These are phyloP conservation scores for Acrobasis repandana DNA, from an alignment of 2,888 invertebrate genomes.

Conservation along the genomic window DNA sequence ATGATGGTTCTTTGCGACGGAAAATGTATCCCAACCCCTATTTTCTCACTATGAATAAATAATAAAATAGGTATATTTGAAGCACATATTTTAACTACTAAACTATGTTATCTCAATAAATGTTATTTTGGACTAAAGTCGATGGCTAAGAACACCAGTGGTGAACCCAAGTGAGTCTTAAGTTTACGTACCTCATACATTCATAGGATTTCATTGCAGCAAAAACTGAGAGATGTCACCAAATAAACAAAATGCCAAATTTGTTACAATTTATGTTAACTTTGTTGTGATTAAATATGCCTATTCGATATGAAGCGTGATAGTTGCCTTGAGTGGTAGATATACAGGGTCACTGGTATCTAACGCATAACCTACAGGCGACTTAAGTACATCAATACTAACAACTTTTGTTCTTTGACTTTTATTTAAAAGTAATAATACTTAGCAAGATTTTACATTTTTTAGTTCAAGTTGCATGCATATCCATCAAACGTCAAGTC, in stretches of 20 bases:
- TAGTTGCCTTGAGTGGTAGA: slow-evolving; percentile 50
- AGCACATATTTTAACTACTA: not conserved
- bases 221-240: slow-evolving; percentile 24
- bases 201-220: slow-evolving; percentile 11
- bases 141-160: slow-evolving; percentile 3
- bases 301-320: slow-evolving; percentile 49
- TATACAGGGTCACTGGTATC: no score
- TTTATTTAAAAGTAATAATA: no score
- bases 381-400: no score
- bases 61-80: not conserved
- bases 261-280: slow-evolving; percentile 46
- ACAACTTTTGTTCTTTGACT: no score
- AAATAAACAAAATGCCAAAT: slow-evolving; percentile 38
- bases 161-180: slow-evolving; percentile 12
- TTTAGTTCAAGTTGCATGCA: no score
- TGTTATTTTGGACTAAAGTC: slow-evolving; percentile 1
- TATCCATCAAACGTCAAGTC: no score
- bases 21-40: no score
- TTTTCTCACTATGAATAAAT: no score
- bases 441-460: no score
- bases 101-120: not conserved
- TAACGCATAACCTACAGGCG: no score
- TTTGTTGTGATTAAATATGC: slow-evolving; percentile 44
- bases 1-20: no score
- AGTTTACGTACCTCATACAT: not conserved